phyloP scores from a whole-genome alignment of 2,113 vertebrate genomes.

The Jacana jacana region DNA sequence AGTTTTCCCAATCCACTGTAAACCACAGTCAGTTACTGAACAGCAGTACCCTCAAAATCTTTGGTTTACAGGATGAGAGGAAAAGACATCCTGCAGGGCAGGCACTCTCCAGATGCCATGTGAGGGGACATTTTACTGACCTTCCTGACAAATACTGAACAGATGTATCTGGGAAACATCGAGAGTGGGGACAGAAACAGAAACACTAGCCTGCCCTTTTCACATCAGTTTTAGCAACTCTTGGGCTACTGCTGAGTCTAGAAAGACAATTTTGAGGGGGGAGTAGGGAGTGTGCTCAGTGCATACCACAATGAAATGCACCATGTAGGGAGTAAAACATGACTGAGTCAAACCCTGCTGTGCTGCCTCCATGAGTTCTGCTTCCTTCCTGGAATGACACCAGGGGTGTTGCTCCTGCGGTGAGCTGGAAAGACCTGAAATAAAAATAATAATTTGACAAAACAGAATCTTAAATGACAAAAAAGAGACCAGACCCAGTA shows the following conservation, averaged over 20 bases:
- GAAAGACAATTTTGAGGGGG: neutral
- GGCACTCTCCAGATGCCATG: neutral
- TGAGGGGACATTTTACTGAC: neutral
- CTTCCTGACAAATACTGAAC: neutral
- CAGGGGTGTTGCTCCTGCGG: neutral
- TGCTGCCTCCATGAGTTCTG: neutral
- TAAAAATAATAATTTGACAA: neutral
- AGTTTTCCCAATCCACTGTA: neutral
- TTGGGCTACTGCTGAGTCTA: neutral
- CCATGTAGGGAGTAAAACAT: slow-evolving; percentile 27
- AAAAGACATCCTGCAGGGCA: neutral
- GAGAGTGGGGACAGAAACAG: neutral
- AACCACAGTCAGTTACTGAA: neutral
- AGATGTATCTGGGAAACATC: neutral
- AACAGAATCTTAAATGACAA: neutral
- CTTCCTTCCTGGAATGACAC: slow-evolving; percentile 40
- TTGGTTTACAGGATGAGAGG: neutral
- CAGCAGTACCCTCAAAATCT: neutral
- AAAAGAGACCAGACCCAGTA: neutral
- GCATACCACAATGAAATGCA: slow-evolving; percentile 3
- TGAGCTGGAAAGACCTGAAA: neutral
- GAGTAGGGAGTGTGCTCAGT: neutral
- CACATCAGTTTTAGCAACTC: neutral
- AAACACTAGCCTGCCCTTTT: neutral
- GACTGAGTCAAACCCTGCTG: neutral